Evolutionary conservation across 2,113 vertebrate genomes (phyloP).

Genomic region (Sapayoa aenigma): DNA sequence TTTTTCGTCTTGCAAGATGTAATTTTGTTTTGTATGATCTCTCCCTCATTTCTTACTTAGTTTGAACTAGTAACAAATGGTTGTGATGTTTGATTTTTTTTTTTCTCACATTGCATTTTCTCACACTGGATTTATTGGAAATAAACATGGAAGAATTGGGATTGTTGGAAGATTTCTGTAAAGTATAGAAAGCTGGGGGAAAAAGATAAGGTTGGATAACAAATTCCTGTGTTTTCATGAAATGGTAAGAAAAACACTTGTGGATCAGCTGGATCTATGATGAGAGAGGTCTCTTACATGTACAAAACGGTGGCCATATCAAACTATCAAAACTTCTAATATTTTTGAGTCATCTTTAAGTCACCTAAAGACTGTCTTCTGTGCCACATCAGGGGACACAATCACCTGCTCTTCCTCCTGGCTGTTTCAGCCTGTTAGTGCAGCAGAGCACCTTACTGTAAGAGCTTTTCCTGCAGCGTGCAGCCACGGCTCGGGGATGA

Average conservation of each 20-base stretch:
- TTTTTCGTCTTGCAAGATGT: neutral
- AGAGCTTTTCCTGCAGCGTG: neutral
- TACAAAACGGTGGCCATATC: rapidly evolving
- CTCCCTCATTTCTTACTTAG: neutral
- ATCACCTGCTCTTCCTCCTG: neutral
- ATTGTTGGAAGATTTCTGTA: neutral
- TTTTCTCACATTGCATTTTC: neutral
- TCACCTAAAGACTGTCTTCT: neutral
- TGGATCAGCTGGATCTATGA: neutral
- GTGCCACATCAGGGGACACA: rapidly evolving
- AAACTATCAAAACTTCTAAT: neutral
- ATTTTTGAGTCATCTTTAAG: neutral
- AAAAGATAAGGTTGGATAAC: neutral
- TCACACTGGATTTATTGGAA: neutral
- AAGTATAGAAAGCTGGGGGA: neutral
- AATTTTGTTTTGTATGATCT: neutral
- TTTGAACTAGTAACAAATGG: neutral
- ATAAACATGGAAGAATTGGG: neutral
- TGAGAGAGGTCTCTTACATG: neutral
- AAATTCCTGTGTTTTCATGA: neutral
- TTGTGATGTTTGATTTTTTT: neutral
- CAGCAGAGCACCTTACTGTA: neutral
- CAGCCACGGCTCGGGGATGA: neutral
- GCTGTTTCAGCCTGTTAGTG: neutral
- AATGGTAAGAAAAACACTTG: neutral